Percentiles rank a stretch among this genome's conserved stretches.
These are phyloP conservation scores for Agonum fuliginosum DNA, from an alignment of 2,888 invertebrate genomes.

Conservation along the genomic window DNA sequence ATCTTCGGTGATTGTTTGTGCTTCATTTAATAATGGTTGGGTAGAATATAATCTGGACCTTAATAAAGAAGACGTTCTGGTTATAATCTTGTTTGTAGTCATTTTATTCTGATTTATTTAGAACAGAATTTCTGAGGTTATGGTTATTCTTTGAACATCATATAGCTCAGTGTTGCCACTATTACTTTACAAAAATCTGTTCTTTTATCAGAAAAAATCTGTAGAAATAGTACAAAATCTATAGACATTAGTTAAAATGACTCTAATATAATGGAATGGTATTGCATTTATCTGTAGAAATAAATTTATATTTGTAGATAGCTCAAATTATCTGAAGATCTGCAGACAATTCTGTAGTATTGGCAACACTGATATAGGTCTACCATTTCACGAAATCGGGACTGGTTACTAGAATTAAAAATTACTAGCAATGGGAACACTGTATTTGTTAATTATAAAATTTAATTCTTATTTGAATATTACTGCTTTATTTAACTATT, in stretches of 20 bases:
- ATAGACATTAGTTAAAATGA: no score
- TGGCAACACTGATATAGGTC: no score
- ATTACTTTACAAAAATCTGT: neutral
- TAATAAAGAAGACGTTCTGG: constrained; percentile 1
- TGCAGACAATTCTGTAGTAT: no score
- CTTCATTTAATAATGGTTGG: constrained; percentile 36
- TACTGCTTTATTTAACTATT: neutral
- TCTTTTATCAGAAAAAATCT: no score
- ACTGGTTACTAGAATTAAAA: no score
- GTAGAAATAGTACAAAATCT: no score
- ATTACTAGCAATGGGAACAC: neutral
- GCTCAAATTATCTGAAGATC: no score
- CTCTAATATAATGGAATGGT: no score
- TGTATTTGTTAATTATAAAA: neutral
- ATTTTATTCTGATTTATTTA: constrained; percentile 1
- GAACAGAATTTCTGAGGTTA: constrained; percentile 4
- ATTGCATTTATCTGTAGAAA: no score
- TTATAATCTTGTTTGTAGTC: constrained; percentile 43
- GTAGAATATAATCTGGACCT: constrained; percentile 45
- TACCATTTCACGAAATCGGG: neutral
- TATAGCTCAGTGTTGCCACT: neutral
- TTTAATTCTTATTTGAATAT: neutral
- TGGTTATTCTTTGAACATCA: neutral
- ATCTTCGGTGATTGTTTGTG: neutral
- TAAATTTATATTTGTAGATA: no score